These are phyloP conservation scores for Dryobates pubescens DNA, from an alignment of 2,797 vertebrate species.

Conservation along the genomic window DNA sequence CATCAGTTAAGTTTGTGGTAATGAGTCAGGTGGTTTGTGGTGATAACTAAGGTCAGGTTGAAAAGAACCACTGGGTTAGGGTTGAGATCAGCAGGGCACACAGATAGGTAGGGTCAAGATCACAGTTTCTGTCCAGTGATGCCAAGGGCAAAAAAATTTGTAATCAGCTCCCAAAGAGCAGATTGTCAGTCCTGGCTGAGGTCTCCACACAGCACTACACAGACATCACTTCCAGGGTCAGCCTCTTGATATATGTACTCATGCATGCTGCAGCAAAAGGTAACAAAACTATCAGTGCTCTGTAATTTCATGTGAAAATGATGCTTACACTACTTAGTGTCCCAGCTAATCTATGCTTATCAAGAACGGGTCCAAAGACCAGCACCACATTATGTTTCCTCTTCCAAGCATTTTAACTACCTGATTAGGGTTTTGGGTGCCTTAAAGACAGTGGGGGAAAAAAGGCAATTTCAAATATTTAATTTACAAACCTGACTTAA, in stretches of 20 bases:
- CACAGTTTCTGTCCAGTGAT: rapidly evolving
- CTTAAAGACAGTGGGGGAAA: neutral
- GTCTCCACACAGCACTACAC: too few species aligned
- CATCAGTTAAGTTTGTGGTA: neutral
- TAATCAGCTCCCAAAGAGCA: neutral
- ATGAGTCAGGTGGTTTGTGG: neutral
- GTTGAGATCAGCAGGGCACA: neutral
- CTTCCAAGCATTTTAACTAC: neutral
- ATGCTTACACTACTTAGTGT: neutral
- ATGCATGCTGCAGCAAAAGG: neutral
- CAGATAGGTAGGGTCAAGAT: neutral
- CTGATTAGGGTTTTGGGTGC: neutral
- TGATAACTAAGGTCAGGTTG: neutral
- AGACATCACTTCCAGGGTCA: neutral
- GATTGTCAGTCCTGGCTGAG: neutral
- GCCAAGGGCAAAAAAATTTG: neutral
- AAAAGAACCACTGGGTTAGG: neutral
- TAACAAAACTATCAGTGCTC: neutral
- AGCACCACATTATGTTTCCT: neutral
- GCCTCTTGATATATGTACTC: rapidly evolving
- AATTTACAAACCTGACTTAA: neutral
- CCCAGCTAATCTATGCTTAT: neutral
- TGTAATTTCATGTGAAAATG: neutral
- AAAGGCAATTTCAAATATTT: neutral
- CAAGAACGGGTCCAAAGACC: neutral